Evolutionary conservation across 2,797 vertebrate genomes (phyloP), one percentile per base, ranked within the genome.

Genomic region (Hybognathus amarus): DNA sequence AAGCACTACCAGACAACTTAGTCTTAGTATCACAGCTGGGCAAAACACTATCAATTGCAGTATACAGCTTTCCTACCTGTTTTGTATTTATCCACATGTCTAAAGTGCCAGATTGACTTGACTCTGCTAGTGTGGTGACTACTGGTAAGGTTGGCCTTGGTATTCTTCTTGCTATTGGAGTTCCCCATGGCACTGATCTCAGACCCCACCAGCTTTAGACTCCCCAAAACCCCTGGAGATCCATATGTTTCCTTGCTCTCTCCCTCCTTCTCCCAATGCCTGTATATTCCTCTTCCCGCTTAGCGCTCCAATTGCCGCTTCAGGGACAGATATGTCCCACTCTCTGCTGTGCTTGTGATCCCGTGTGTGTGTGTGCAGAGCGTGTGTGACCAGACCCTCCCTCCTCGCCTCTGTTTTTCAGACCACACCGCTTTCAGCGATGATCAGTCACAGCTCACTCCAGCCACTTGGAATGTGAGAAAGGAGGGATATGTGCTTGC

Each of bases 141-240:
- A 1, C 30, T 80, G 24, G 80, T 76, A 0, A 75, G 66, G 50
- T 61, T 85, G 42, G 47, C 54, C 70, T 90, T 90, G 69, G 85
- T 87, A 89, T 91, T 94, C 91, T 90, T 94, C 87, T 93, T 94
- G 89, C 92, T 95, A 90, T 93, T 54, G 83, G 87, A 91, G 91
- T 94, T 95, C 77, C 94, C 95, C 95, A 96, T 96, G 87, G 87
- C 87, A 87, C 77, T 79, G 79, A 87, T 84, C 86, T 69, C 30
- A 87, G 68, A 77, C 88, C 90, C 89, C 89, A 90, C 45, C 42
- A 50, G 67, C 38, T 81, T 30, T 38, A 76, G 18, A 69, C 54
- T 76, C 79, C 30, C n/a, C 52, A 68, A 83, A 47, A n/a, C 50
- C 74, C 68, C 30, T 17, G 5, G 64, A 77, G 36, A 77, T 82